A percentile compares a stretch with the other conserved stretches of the same genome.
Conservation (phyloP, 1,140 invertebrate species). For the Steinernema feltiae region DNA sequence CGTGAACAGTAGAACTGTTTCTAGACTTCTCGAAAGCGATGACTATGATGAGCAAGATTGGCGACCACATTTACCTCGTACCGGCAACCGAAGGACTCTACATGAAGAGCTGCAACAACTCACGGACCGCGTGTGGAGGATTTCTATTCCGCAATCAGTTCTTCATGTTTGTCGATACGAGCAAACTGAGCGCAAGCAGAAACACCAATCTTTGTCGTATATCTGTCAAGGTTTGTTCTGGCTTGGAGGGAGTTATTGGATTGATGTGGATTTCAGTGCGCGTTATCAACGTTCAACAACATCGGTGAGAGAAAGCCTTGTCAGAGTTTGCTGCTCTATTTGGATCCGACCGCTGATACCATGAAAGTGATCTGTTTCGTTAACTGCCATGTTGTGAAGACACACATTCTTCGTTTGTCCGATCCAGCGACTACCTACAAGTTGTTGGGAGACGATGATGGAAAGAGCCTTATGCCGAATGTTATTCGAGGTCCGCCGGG, state of each 20-base stretch:
- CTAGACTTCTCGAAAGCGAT: neutral
- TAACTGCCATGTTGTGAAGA: neutral
- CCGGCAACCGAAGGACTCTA: neutral
- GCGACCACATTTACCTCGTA: neutral
- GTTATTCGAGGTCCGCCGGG: neutral
- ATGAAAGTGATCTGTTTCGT: neutral
- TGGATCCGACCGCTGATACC: neutral
- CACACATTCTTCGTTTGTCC: neutral
- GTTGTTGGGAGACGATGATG: neutral
- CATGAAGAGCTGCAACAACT: neutral
- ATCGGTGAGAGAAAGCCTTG: neutral
- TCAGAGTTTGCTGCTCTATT: neutral
- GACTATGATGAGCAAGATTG: neutral
- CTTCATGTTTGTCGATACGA: neutral
- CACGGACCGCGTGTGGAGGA: neutral
- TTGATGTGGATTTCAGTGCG: neutral
- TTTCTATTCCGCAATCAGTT: neutral
- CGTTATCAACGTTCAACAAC: neutral
- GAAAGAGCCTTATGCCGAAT: neutral
- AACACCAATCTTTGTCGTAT: neutral
- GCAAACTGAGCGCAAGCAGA: neutral
- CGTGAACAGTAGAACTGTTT: neutral
- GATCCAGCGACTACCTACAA: neutral
- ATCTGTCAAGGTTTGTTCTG: neutral
- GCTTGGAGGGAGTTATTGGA: neutral